Percentiles rank a stretch among this genome's conserved stretches.
phyloP scores from a whole-genome alignment of 1,140 invertebrate genomes.

The Drosophila funebris region DNA sequence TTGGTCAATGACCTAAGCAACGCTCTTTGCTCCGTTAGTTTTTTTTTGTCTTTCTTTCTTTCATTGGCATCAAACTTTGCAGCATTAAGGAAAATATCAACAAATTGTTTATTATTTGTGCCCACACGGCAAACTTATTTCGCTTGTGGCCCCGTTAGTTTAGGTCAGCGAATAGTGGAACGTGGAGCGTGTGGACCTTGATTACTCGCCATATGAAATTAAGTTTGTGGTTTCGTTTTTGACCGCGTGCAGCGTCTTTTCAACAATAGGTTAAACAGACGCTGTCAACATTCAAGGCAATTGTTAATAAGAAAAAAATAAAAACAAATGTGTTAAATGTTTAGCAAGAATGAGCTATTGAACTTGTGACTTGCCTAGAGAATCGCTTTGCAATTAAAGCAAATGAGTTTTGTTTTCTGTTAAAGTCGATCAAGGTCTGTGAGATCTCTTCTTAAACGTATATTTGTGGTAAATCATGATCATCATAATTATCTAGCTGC shows the following conservation, averaged over 20 bases:
- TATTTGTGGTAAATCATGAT: too few species aligned
- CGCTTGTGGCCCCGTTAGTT: constrained; percentile 33
- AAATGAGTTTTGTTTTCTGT: background rate
- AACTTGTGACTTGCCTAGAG: background rate
- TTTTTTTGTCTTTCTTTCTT: constrained; percentile 36
- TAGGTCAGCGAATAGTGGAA: constrained; percentile 13
- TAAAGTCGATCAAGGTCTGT: background rate
- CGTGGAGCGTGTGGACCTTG: constrained; percentile 27
- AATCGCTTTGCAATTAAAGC: background rate
- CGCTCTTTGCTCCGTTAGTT: constrained; percentile 65
- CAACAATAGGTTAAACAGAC: constrained; percentile 23
- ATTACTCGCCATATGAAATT: constrained; percentile 12
- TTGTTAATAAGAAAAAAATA: constrained; percentile 16
- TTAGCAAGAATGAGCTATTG: constrained; percentile 16
- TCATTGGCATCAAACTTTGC: constrained; percentile 21
- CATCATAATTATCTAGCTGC: background rate
- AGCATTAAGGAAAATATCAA: constrained; percentile 27
- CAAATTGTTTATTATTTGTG: constrained; percentile 42
- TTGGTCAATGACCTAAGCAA: constrained; percentile 79
- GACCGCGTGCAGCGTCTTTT: constrained; percentile 3
- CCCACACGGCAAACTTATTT: constrained; percentile 15
- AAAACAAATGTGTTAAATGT: constrained; percentile 21
- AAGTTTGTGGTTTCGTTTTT: constrained; percentile 27
- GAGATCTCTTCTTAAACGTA: background rate
- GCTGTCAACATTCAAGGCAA: constrained; percentile 34